Conservation (phyloP, 2,888 invertebrate genomes). For the Luperina testacea region DNA sequence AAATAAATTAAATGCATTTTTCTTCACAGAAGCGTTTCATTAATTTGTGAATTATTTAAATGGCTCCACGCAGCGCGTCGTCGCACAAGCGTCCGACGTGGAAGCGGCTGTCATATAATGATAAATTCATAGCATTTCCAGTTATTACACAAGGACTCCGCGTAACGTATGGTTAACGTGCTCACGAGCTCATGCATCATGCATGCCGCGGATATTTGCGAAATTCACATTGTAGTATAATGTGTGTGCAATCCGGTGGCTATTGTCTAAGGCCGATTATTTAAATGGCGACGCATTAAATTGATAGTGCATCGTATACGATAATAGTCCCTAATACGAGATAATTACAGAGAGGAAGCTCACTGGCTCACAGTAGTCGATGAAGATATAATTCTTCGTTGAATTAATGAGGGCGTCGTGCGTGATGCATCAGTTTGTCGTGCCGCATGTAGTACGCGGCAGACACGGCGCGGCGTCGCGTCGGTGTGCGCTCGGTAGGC, state of each 20-base stretch:
- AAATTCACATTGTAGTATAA: conserved; percentile 73
- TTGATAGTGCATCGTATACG: conserved; percentile 81
- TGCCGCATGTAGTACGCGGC: conserved; percentile 47
- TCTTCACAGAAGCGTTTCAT: conserved; percentile 63
- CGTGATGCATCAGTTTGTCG: conserved; percentile 77
- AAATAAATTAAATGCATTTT: conserved; percentile 72
- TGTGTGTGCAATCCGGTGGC: conserved; percentile 74
- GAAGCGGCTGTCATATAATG: conserved; percentile 65
- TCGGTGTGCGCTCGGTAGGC: conserved; percentile 48
- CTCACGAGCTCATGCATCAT: conserved; percentile 74
- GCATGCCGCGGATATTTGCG: conserved; percentile 75
- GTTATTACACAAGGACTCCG: conserved; percentile 67
- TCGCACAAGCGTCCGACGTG: conserved; percentile 46
- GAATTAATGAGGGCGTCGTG: conserved; percentile 81
- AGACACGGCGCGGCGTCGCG: conserved; percentile 37
- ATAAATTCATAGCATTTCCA: conserved; percentile 74
- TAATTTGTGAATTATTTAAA: conserved; percentile 65
- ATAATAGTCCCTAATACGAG: conserved; percentile 84
- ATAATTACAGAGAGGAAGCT: conserved; percentile 84
- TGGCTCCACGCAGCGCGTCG: conserved; percentile 38
- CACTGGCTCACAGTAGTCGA: conserved; percentile 77
- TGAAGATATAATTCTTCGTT: conserved; percentile 84
- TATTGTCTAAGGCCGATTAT: conserved; percentile 85
- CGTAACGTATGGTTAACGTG: conserved; percentile 70
- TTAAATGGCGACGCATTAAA: conserved; percentile 83